Evolutionary conservation across 2,113 vertebrate species (phyloP).

Genomic region (Macquaria australasica): DNA sequence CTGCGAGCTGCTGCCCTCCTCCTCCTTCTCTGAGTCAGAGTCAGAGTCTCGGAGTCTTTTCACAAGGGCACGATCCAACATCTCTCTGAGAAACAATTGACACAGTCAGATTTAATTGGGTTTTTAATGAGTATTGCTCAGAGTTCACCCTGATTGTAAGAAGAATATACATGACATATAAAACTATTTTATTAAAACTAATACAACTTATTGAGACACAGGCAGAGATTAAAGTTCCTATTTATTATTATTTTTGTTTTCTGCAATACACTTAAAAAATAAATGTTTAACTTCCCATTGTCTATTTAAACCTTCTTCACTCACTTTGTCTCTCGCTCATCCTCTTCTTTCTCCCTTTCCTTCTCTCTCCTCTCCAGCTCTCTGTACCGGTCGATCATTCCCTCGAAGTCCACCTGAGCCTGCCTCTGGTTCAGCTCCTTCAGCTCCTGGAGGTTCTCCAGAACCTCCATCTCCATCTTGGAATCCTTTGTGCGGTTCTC

Average conservation of each 20-base stretch:
- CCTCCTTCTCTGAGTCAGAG: slow-evolving; percentile 84
- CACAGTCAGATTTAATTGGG: neutral
- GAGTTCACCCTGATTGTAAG: neutral
- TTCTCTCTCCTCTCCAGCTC: slow-evolving; percentile 86
- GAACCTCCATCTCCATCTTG: slow-evolving; percentile 97
- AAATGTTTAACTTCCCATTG: neutral
- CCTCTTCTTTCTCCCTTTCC: slow-evolving; percentile 89
- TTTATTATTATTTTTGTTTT: neutral
- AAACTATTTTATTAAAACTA: neutral
- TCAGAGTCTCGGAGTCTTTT: slow-evolving; percentile 90
- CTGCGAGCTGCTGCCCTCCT: slow-evolving; percentile 6
- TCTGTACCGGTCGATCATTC: slow-evolving; percentile 87
- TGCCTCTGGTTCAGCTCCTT: slow-evolving; percentile 98
- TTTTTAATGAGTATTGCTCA: neutral
- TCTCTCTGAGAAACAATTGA: slow-evolving; percentile 81
- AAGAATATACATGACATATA: neutral
- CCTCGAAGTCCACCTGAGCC: slow-evolving; percentile 94
- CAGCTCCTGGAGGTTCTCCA: slow-evolving; percentile 97
- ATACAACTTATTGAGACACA: neutral
- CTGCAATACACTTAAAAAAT: neutral
- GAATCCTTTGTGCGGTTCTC: slow-evolving; percentile 98
- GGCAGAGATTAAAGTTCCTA: neutral
- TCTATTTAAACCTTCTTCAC: slow-evolving; percentile 37
- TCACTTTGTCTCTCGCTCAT: slow-evolving; percentile 91
- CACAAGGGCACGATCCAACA: slow-evolving; percentile 88